Evolutionary conservation across 2,888 invertebrate genomes (phyloP).

Genomic region (Agonum fuliginosum): DNA sequence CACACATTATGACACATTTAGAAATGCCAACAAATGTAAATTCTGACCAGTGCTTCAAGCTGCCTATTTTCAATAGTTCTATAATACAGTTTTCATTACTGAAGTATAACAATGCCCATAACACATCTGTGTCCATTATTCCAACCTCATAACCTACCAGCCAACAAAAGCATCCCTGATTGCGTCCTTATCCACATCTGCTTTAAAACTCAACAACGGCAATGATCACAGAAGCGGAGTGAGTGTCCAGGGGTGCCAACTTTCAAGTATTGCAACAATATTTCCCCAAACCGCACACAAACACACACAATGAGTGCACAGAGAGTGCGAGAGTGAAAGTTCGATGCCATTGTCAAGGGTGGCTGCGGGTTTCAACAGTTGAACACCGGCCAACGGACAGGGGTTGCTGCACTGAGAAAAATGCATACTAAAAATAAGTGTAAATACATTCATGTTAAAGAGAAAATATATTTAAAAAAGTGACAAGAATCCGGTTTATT

Average conservation of each 20-base stretch:
- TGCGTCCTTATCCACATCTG: background rate
- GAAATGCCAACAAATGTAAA: too few relatives aligned
- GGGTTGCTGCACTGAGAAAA: too few relatives aligned
- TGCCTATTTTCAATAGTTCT: background rate
- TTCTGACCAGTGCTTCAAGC: too few relatives aligned
- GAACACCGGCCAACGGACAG: background rate
- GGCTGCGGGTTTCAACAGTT: background rate
- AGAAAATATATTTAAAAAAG: too few relatives aligned
- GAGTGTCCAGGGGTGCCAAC: background rate
- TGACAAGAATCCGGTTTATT: too few relatives aligned
- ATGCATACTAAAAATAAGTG: too few relatives aligned
- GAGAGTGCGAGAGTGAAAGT: background rate
- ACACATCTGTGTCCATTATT: background rate
- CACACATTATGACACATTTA: too few relatives aligned
- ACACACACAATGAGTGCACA: background rate
- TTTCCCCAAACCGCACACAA: background rate
- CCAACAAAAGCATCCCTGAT: background rate
- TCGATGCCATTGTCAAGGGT: background rate
- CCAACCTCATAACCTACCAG: background rate
- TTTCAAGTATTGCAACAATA: constrained; percentile 20
- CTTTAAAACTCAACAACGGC: background rate
- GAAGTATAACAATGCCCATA: background rate
- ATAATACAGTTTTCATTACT: background rate
- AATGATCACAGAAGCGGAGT: background rate
- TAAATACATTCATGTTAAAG: too few relatives aligned